Conservation (phyloP, 2,113 vertebrate species). For the Cyanoliseus patagonus region DNA sequence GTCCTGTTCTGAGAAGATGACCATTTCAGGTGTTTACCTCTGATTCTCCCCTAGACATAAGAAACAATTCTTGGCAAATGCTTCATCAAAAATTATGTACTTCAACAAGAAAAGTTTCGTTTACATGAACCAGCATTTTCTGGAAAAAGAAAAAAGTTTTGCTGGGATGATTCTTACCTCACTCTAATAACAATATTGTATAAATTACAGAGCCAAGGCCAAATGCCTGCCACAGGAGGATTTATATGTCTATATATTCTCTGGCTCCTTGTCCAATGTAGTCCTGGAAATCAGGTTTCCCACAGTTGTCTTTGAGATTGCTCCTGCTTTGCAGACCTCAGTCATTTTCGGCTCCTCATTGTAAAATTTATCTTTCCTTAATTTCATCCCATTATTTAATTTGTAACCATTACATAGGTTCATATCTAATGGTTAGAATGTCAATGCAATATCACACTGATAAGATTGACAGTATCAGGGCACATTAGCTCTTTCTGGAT, state of each 20-base stretch:
- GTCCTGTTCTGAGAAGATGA: background rate
- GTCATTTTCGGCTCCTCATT: background rate
- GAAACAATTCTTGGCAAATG: background rate
- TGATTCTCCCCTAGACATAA: background rate
- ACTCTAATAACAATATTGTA: background rate
- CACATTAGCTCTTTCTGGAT: background rate
- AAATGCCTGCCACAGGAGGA: background rate
- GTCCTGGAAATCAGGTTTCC: background rate
- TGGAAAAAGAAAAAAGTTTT: background rate
- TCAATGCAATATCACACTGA: background rate
- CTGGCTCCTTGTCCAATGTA: background rate
- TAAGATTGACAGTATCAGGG: conserved; percentile 25
- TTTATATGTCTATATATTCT: background rate
- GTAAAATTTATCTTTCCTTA: conserved; percentile 1
- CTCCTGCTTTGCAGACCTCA: background rate
- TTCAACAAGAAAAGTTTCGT: background rate
- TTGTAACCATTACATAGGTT: conserved; percentile 11
- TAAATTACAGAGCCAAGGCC: background rate
- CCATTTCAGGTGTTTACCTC: background rate
- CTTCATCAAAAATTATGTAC: background rate
- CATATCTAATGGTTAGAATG: background rate
- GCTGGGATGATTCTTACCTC: background rate
- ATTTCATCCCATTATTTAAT: conserved; percentile 1
- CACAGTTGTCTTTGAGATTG: background rate
- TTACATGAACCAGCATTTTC: background rate